A percentile compares a stretch with the other conserved stretches of the same genome.
These are phyloP conservation scores for Megaleporinus macrocephalus DNA, from an alignment of 2,113 vertebrate species.

Conservation along the genomic window DNA sequence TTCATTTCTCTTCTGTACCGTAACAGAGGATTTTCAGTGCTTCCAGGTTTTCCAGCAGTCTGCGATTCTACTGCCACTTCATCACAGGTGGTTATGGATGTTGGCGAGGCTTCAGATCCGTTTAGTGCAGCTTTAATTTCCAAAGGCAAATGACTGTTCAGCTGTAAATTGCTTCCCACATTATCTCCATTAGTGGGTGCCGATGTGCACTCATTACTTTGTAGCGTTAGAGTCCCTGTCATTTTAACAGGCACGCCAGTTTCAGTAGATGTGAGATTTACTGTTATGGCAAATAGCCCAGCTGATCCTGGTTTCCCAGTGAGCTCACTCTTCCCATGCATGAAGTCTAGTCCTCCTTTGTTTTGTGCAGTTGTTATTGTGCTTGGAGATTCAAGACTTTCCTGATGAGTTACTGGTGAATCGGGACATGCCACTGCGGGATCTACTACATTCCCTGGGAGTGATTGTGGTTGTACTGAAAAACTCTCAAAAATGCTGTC, in stretches of 20 bases:
- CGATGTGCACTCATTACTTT: slow-evolving; percentile 9
- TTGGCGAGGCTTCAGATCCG: slow-evolving; percentile 10
- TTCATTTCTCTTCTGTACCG: slow-evolving; percentile 7
- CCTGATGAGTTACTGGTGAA: neutral
- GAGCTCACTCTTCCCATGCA: neutral
- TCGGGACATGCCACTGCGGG: slow-evolving; percentile 16
- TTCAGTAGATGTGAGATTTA: slow-evolving; percentile 17
- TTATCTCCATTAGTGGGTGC: slow-evolving; percentile 22
- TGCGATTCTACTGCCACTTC: neutral
- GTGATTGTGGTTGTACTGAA: slow-evolving; percentile 10
- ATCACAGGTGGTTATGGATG: slow-evolving; percentile 23
- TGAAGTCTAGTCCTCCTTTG: neutral
- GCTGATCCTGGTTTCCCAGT: slow-evolving; percentile 7
- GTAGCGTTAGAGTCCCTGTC: slow-evolving; percentile 10
- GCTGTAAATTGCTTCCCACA: slow-evolving; percentile 36
- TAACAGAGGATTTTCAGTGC: neutral
- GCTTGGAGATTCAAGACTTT: slow-evolving; percentile 23
- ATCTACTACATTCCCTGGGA: slow-evolving; percentile 1
- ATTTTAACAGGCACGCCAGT: slow-evolving; percentile 1
- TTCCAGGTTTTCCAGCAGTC: neutral
- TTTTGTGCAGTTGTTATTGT: slow-evolving; percentile 20
- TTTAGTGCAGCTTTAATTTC: slow-evolving; percentile 32
- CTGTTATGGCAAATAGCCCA: slow-evolving; percentile 1
- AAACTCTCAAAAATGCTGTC: slow-evolving; percentile 7
- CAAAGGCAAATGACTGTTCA: slow-evolving; percentile 1